Percentiles rank a stretch among this genome's conserved stretches.
These are phyloP conservation scores for Rhipidura dahli DNA, from an alignment of 2,113 vertebrate genomes.

Conservation along the genomic window DNA sequence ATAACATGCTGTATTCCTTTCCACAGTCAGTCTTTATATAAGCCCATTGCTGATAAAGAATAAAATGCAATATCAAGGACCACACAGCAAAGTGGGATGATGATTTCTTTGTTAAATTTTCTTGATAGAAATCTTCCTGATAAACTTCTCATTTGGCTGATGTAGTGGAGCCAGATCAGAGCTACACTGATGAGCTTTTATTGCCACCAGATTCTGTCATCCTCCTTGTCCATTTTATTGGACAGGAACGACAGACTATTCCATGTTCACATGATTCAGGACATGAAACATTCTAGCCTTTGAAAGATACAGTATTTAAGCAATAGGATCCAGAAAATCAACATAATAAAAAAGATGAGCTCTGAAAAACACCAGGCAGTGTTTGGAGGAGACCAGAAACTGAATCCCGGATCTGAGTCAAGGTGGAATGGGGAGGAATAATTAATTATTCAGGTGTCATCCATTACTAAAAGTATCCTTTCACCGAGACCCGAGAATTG, in stretches of 20 bases:
- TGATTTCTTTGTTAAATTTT: not conserved
- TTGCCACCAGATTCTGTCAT: not conserved
- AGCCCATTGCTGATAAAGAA: not conserved
- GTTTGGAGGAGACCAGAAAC: not conserved
- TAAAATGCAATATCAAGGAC: not conserved
- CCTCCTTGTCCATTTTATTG: not conserved
- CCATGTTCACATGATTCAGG: not conserved
- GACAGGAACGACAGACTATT: not conserved
- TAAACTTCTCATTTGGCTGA: not conserved
- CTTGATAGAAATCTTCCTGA: not conserved
- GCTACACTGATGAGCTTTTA: not conserved
- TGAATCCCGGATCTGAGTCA: not conserved
- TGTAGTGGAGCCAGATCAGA: not conserved
- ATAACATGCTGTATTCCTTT: not conserved
- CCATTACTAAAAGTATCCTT: slow-evolving; percentile 38
- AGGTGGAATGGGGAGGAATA: not conserved
- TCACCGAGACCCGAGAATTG: not conserved
- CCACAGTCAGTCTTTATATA: not conserved
- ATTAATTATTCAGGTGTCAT: slow-evolving; percentile 54
- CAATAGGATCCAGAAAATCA: not conserved
- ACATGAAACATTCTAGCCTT: not conserved
- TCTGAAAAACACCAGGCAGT: not conserved
- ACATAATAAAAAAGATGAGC: not conserved
- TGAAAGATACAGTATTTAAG: not conserved
- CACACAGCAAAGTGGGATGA: not conserved